These are phyloP conservation scores for Gopherus evgoodei DNA, from an alignment of 2,113 vertebrate species.

Conservation along the genomic window DNA sequence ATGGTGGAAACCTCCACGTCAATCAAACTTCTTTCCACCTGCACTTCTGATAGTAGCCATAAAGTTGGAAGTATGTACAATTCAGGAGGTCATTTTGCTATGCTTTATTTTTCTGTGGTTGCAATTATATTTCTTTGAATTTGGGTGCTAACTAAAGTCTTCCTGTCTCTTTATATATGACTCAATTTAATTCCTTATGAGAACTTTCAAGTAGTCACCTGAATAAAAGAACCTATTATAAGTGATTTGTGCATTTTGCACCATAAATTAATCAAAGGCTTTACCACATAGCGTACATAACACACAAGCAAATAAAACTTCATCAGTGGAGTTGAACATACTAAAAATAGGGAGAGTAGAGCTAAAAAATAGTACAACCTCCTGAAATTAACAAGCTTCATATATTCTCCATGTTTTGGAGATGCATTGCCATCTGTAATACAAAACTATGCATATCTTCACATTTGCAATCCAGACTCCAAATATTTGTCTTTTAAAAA, in stretches of 20 bases:
- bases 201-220: neutral
- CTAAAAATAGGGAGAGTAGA: conserved; percentile 26
- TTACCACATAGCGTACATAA: neutral
- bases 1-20: neutral
- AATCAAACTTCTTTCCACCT: neutral
- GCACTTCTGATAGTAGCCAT: neutral
- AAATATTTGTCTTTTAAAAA: neutral
- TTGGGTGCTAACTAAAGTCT: neutral
- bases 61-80: neutral
- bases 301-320: neutral
- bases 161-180: neutral
- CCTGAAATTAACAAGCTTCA: conserved; percentile 46
- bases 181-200: neutral
- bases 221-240: neutral
- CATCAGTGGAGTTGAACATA: conserved; percentile 13
- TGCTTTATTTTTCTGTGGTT: neutral
- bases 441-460: neutral
- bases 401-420: neutral
- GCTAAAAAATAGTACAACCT: conserved; percentile 62
- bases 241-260: neutral
- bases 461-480: neutral
- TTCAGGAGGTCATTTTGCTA: neutral
- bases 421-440: neutral
- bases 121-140: neutral
- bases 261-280: neutral